These are phyloP conservation scores for Boleophthalmus pectinirostris DNA, from an alignment of 2,113 vertebrate genomes.

Conservation along the genomic window DNA sequence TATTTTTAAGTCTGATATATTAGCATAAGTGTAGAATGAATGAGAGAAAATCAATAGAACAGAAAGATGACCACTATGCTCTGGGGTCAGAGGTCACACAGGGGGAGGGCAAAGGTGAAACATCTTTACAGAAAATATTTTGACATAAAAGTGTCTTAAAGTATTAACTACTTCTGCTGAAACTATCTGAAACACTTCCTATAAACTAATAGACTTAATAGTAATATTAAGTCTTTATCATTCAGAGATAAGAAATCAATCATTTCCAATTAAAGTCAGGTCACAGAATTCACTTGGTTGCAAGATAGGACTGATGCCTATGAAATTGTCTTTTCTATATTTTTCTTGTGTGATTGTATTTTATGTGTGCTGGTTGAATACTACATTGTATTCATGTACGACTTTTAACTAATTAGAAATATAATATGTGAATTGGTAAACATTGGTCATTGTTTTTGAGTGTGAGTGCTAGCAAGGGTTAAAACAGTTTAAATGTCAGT, in stretches of 20 bases:
- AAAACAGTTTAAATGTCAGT: slow-evolving; percentile 55
- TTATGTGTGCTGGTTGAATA: background rate
- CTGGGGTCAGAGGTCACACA: slow-evolving; percentile 38
- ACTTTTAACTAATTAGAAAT: background rate
- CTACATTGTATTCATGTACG: background rate
- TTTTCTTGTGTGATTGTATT: background rate
- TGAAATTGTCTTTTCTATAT: background rate
- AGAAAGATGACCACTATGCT: slow-evolving; percentile 20
- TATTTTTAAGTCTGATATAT: slow-evolving; percentile 14
- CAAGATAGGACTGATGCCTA: background rate
- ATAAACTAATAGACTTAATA: background rate
- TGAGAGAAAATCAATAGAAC: slow-evolving; percentile 53
- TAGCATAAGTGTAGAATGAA: slow-evolving; percentile 12
- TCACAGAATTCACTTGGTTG: background rate
- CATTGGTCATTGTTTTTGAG: background rate
- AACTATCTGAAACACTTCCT: background rate
- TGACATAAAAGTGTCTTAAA: background rate
- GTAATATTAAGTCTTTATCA: no score
- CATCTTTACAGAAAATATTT: background rate
- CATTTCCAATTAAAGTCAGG: background rate
- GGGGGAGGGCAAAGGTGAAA: background rate
- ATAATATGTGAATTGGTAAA: background rate
- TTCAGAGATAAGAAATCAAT: background rate
- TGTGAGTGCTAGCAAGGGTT: slow-evolving; percentile 2
- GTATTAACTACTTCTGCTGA: background rate